Evolutionary conservation across 2,888 invertebrate genomes (phyloP).

Genomic region (Plebejus melissa): DNA sequence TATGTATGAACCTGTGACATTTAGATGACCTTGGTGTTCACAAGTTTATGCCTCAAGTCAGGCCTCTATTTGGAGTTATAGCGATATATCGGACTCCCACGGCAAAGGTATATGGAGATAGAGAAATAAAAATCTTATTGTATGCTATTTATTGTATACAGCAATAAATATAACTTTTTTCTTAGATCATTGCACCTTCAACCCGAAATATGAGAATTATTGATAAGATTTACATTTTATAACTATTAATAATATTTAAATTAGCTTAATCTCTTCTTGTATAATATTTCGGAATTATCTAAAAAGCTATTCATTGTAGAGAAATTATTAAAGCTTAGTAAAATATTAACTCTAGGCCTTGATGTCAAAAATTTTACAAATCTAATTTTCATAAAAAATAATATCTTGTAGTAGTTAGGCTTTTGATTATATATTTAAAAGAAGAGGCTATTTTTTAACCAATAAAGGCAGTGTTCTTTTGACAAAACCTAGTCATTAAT

Average conservation of each 20-base stretch:
- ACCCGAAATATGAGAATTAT: too few species aligned
- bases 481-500: too few species aligned
- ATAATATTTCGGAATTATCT: too few species aligned
- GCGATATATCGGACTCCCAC: background rate
- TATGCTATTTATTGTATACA: too few species aligned
- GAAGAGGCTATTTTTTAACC: too few species aligned
- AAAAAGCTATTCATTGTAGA: background rate
- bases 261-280: background rate
- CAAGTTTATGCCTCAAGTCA: conserved; percentile 7
- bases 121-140: background rate
- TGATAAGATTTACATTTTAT: background rate
- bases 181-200: too few species aligned
- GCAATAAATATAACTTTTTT: background rate
- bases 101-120: background rate
- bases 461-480: too few species aligned
- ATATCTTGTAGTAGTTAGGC: too few species aligned
- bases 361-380: too few species aligned
- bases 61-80: background rate
- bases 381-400: too few species aligned
- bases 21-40: background rate
- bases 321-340: background rate
- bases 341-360: too few species aligned
- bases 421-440: too few species aligned
- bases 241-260: background rate
- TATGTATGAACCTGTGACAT: conserved; percentile 2